A percentile compares a stretch with the other conserved stretches of the same genome.
Conservation (phyloP, 1,140 invertebrate species). For the Elysia chlorotica region DNA sequence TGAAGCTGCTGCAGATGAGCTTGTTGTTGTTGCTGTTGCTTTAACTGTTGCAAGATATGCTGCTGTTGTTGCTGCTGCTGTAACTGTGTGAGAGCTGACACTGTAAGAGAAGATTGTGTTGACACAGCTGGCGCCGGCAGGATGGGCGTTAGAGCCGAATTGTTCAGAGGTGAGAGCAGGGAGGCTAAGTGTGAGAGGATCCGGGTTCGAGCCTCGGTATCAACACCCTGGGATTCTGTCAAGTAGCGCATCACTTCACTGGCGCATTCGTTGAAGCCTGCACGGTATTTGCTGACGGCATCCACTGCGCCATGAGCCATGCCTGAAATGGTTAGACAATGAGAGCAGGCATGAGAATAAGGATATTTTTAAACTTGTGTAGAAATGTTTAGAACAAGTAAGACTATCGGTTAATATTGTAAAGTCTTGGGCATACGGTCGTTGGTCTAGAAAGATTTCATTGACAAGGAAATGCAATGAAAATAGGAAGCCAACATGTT, state of each 20-base stretch:
- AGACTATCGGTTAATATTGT: too few relatives aligned
- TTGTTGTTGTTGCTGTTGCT: conserved; percentile 15
- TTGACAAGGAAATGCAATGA: too few relatives aligned
- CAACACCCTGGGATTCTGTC: conserved; percentile 81
- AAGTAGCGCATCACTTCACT: conserved; percentile 83
- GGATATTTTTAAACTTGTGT: too few relatives aligned
- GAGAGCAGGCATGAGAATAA: too few relatives aligned
- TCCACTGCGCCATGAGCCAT: too few relatives aligned
- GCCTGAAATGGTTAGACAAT: too few relatives aligned
- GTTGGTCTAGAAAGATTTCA: too few relatives aligned
- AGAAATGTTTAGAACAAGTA: too few relatives aligned
- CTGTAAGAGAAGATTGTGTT: not conserved
- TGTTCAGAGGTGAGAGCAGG: conserved; percentile 39
- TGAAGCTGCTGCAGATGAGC: not conserved
- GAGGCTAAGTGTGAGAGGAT: conserved; percentile 34
- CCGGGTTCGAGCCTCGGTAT: conserved; percentile 68
- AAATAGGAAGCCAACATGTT: too few relatives aligned
- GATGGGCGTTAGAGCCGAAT: not conserved
- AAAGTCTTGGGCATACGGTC: too few relatives aligned
- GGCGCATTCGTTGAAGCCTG: conserved; percentile 87
- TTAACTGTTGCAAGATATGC: not conserved
- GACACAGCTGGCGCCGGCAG: conserved; percentile 17
- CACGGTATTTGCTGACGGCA: conserved; percentile 69
- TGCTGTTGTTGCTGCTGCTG: conserved; percentile 10
- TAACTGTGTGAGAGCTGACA: not conserved